Conservation (phyloP, 1,140 invertebrate genomes). For the Zaprionus inermis region DNA sequence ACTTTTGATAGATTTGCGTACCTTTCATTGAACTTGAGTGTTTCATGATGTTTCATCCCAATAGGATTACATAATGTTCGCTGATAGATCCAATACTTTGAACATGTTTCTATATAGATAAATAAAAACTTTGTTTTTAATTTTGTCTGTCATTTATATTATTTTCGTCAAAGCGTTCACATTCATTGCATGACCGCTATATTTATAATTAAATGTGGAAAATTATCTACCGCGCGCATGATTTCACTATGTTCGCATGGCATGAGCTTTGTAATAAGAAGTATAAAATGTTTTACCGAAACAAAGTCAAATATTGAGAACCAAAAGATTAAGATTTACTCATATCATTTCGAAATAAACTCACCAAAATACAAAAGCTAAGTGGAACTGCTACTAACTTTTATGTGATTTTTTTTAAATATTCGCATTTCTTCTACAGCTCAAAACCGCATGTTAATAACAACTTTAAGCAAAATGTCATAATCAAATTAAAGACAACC, state of each 20-base stretch:
- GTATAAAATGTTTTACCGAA: not conserved
- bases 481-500: slow-evolving; percentile 61
- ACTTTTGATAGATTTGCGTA: slow-evolving; percentile 5
- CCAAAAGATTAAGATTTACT: slow-evolving; percentile 43
- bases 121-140: not conserved
- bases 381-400: slow-evolving; percentile 70
- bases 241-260: slow-evolving; percentile 34
- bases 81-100: not conserved
- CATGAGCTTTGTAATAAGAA: slow-evolving; percentile 35
- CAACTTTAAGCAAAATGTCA: slow-evolving; percentile 63
- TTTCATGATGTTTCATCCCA: not conserved
- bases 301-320: slow-evolving; percentile 43
- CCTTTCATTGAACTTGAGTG: not conserved
- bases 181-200: slow-evolving; percentile 35
- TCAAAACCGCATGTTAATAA: slow-evolving; percentile 81
- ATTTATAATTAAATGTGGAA: slow-evolving; percentile 9
- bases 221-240: slow-evolving; percentile 15
- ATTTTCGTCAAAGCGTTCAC: slow-evolving; percentile 9
- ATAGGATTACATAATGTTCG: not conserved
- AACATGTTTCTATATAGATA: not conserved
- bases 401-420: slow-evolving; percentile 62
- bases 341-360: slow-evolving; percentile 16
- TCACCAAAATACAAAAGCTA: slow-evolving; percentile 22
- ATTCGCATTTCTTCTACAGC: slow-evolving; percentile 83
- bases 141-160: slow-evolving; percentile 3